Base-by-base conservation (phyloP, 1,140 invertebrate species). In the Berghia stephanieae region DNA sequence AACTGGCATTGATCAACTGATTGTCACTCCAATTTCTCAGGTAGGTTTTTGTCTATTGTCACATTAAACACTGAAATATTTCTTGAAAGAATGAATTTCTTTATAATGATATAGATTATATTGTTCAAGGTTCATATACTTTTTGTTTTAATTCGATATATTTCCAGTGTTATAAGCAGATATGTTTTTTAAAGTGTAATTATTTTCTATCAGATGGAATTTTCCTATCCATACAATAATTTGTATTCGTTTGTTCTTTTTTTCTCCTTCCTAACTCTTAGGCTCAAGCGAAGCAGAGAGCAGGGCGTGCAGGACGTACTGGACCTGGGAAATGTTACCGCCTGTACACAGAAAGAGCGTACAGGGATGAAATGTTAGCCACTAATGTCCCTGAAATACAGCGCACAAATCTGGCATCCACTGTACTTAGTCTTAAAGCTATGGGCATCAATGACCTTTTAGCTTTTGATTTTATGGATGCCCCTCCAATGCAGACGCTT, bases 391-490 rank as follows among this genome's bases (percentile, higher is more conserved):
- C 98, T 0, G 98, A 99, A 91, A 99, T 99, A 84, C 98, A 99
- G 88, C 92, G 98, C 43, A 99, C 98, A 0, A 99, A 99, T 92
- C 90, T 99, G 73, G 97, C 98, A 3, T 95, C 95, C 2, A 99
- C 97, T 0, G 96, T 94, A 21, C 88, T 99, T 3, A 96, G 99
- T 82, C 88, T 99, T 0, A 99, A 99, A 89, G 98, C 98, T 0
- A 99, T 99, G 97, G 98, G 98, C 6, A 99, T 99, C 68, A 99
- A 99, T 89, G 98, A 99, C 90, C 90, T 99, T n/a, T 89, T 99
- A n/a, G 94, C 97, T 86, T 99, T 99, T 89, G 98, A 99, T 91
- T 99, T 99, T 89, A 99, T 99, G 98, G 98, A 99, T 89, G 96
- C 98, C 0, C 98, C 98, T 13, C 98, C 98, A 0, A 96, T 98